Evolutionary conservation across 1,140 invertebrate genomes (phyloP), one percentile per base, ranked within the genome.

Genomic region (Centruroides vittatus): DNA sequence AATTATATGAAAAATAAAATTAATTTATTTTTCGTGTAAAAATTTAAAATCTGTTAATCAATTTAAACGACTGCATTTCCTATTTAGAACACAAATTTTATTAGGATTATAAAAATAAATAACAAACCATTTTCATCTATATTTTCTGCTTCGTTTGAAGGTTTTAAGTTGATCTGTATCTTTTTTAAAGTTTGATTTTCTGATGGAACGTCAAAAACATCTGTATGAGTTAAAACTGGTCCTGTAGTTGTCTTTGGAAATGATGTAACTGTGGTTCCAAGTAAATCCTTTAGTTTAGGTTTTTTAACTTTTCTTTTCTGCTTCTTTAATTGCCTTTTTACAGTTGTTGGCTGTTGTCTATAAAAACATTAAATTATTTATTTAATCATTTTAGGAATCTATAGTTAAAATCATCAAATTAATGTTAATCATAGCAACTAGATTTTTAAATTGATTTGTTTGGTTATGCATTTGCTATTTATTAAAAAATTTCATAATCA

Each of bases 201-300:
- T 11, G 55, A 65, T 74, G 75, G 67, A 78, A 55, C 60, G 68
- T 86, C 85, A 76, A 86, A 86, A 54, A 86, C 75, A 69, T 86
- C 81, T 69, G 82, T 77, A 41, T 79, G 73, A 65, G 60, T 66
- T 6, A 41, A 8, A 41, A 41, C 41, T 6, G 41, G 41, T 41
- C 41, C 41, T 41, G 41, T 6, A 41, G 41, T 8, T 57, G 70
- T 67, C 55, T 71, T 64, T 35, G 61, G n/a, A 48, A 52, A 46
- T n/a, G 66, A 67, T 47, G 74, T 69, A 60, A 77, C 74, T 7
- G 61, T 60, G 23, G 75, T 76, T 73, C 80, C 79, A n/a, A 13
- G 50, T 51, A 51, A 51, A 5, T 51, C 12, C 3, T 78, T 71
- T 68, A 84, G 80, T 66, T 82, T 84, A 3, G 81, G 79, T 66